Evolutionary conservation across 2,888 invertebrate genomes (phyloP), one percentile per base, ranked within the genome.

Genomic region (Dione vanillae): DNA sequence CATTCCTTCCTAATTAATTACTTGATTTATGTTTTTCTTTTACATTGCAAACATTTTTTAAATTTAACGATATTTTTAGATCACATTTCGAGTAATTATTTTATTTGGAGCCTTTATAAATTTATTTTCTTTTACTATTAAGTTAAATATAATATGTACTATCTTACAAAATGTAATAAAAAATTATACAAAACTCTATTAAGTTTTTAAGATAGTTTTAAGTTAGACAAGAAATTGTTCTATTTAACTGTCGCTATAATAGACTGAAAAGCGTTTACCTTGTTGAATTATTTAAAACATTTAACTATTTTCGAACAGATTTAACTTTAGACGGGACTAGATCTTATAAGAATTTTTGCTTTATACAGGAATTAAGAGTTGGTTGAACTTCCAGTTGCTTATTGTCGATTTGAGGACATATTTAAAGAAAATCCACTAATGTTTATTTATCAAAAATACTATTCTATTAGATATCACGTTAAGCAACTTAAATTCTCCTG

Each of bases 301-400:
- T 62, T 62, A 47, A 62, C 37, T 37, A 37, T 62, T 12, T 62
- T 62, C 49, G 64, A 49, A 49, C 19, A 49, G 37, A 64, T 64
- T 64, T 47, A 49, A 64, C 64, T 64, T n/a, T 64, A 16, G 47
- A 35, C 19, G 37, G 47, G 14, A 6, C n/a, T 20, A 37, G 49
- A 19, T 64, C 49, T 37, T 16, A 49, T 16, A 49, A 64, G 64
- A 64, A 64, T 49, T 49, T 14, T 47, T 16, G 27, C 27, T 61
- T 43, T 27, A n/a, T n/a, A 54, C n/a, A 54, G 37, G 54, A 54
- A 37, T 54, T 35, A 16, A n/a, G n/a, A 54, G 37, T 54, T 54
- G 35, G 10, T 54, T 37, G 35, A 54, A 54, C 37, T n/a, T n/a
- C n/a, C n/a, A n/a, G 16, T 37, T 54, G 37, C 16, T 54, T 37